Conservation (phyloP, 2,888 invertebrate genomes). For the Diadegma fenestrale region DNA sequence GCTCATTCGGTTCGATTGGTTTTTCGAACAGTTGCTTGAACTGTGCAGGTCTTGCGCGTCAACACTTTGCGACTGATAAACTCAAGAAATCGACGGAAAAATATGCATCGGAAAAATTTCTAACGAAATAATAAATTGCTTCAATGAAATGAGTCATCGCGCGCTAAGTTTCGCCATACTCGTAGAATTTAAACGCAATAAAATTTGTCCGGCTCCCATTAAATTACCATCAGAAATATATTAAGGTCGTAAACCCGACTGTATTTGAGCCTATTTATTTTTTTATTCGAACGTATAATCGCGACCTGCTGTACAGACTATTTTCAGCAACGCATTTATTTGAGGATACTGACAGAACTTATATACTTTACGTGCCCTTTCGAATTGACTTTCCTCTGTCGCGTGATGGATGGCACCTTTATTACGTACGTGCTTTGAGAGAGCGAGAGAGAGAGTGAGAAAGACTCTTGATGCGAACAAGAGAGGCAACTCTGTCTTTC, state of each 20-base stretch:
- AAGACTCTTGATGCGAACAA: slow-evolving; percentile 29
- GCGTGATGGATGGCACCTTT: slow-evolving; percentile 69
- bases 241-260: slow-evolving; percentile 7
- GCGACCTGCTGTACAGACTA: slow-evolving; percentile 12
- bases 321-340: slow-evolving; percentile 43
- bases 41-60: background rate
- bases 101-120: background rate
- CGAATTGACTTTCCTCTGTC: slow-evolving; percentile 62
- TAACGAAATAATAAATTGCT: background rate
- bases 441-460: slow-evolving; percentile 28
- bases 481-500: slow-evolving; percentile 62
- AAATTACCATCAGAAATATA: slow-evolving; percentile 51
- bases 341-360: slow-evolving; percentile 6
- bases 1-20: background rate
- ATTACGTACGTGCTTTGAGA: slow-evolving; percentile 66
- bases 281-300: slow-evolving; percentile 1
- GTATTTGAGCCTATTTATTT: slow-evolving; percentile 3
- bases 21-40: background rate
- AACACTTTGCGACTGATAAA: background rate
- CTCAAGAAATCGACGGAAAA: background rate
- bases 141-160: background rate
- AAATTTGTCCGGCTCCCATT: slow-evolving; percentile 27
- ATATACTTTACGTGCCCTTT: slow-evolving; percentile 56
- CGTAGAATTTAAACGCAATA: background rate
- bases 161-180: slow-evolving; percentile 1